These are phyloP conservation scores for Malthinus seriepunctatus DNA, from an alignment of 2,888 invertebrate genomes.

Conservation along the genomic window DNA sequence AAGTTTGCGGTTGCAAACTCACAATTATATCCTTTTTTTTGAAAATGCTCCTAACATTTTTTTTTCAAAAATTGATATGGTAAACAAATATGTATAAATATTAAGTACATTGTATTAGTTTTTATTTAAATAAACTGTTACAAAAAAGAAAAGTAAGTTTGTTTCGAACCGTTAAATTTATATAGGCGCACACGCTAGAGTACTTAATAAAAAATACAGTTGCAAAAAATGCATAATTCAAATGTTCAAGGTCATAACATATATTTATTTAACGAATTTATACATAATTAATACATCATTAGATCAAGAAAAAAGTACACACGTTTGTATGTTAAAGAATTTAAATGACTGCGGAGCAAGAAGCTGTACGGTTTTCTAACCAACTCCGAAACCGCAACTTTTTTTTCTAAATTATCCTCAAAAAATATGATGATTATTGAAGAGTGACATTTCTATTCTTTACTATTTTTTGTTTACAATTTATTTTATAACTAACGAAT, in stretches of 20 bases:
- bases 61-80: not conserved
- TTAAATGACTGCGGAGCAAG: too few species aligned
- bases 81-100: not conserved
- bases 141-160: not conserved
- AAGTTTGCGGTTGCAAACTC: conserved; percentile 10
- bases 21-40: not conserved
- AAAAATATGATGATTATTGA: too few species aligned
- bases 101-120: not conserved
- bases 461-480: too few species aligned
- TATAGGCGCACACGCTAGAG: too few species aligned
- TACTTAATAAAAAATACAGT: too few species aligned
- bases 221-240: not conserved
- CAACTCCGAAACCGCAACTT: too few species aligned
- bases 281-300: not conserved
- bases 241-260: not conserved
- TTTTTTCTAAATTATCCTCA: too few species aligned
- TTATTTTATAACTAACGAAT: too few species aligned
- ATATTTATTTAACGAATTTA: not conserved
- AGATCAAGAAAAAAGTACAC: not conserved
- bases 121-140: not conserved
- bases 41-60: not conserved
- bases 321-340: too few species aligned
- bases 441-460: too few species aligned
- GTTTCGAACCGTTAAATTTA: too few species aligned
- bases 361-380: too few species aligned